Percentiles rank a stretch among this genome's conserved stretches.
These are phyloP conservation scores for Diprion similis DNA, from an alignment of 1,140 invertebrate species.

Conservation along the genomic window DNA sequence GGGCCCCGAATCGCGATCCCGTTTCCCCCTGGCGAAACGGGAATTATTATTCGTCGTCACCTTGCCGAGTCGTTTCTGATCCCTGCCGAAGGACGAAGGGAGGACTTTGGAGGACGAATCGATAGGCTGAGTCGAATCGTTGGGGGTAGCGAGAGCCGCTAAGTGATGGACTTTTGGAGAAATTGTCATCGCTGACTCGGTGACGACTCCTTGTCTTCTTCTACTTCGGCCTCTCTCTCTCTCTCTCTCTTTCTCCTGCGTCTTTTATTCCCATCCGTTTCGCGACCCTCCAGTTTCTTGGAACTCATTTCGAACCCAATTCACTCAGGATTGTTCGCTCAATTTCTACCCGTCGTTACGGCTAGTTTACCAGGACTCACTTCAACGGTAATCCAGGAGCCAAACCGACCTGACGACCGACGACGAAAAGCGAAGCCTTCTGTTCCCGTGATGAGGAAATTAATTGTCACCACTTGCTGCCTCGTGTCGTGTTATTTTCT, in stretches of 20 bases:
- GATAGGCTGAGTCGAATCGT: neutral
- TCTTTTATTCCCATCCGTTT: no score
- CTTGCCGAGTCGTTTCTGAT: neutral
- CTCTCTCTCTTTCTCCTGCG: no score
- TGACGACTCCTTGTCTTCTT: neutral
- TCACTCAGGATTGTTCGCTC: neutral
- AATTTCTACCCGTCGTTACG: neutral
- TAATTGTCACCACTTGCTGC: no score
- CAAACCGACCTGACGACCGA: no score
- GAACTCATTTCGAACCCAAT: neutral
- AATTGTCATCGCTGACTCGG: constrained; percentile 7
- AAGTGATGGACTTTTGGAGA: neutral
- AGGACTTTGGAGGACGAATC: neutral
- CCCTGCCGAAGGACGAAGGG: neutral
- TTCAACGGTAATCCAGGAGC: no score
- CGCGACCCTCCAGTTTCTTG: neutral
- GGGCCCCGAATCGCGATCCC: no score
- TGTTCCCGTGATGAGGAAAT: no score
- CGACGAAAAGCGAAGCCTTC: no score
- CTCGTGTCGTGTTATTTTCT: no score
- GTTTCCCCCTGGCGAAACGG: no score
- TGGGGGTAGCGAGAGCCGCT: neutral
- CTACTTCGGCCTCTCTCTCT: no score
- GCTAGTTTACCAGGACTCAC: neutral
- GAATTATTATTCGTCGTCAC: constrained; percentile 7